Percentiles rank a stretch among this genome's conserved stretches.
Evolutionary conservation across 2,888 invertebrate species (phyloP).

Genomic region (Fissipunctia ypsillon): DNA sequence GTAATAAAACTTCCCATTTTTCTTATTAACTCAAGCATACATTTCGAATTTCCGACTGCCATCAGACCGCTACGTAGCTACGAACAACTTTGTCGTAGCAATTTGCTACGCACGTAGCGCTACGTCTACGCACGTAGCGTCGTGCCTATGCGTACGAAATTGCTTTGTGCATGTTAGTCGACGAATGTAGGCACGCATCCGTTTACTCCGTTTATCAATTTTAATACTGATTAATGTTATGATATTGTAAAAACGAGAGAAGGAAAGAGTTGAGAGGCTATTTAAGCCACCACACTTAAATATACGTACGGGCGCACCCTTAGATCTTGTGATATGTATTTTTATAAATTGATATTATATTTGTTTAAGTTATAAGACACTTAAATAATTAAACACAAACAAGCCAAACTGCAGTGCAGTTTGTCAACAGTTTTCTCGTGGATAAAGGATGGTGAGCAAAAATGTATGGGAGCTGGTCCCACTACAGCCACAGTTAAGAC

Average conservation of each 20-base stretch:
- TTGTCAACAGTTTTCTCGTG: neutral
- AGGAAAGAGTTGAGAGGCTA: neutral
- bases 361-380: neutral
- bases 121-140: conserved; percentile 27
- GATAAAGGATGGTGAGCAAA: too few species aligned
- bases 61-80: neutral
- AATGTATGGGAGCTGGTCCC: too few species aligned
- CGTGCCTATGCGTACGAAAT: conserved; percentile 27
- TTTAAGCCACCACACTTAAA: neutral
- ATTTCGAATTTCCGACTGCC: neutral
- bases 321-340: too few species aligned
- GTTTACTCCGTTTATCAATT: neutral
- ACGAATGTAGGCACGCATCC: neutral
- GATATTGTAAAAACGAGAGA: neutral
- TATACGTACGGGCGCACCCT: too few species aligned
- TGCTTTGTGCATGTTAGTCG: conserved; percentile 5
- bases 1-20: neutral
- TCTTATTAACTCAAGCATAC: neutral
- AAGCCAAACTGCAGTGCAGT: neutral
- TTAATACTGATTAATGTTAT: neutral
- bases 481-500: too few species aligned
- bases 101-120: conserved; percentile 43
- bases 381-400: neutral
- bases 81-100: conserved; percentile 13
- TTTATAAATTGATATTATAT: neutral